These are phyloP conservation scores for Panagrolaimus sp. DNA, from an alignment of 1,140 invertebrate genomes.

Conservation along the genomic window DNA sequence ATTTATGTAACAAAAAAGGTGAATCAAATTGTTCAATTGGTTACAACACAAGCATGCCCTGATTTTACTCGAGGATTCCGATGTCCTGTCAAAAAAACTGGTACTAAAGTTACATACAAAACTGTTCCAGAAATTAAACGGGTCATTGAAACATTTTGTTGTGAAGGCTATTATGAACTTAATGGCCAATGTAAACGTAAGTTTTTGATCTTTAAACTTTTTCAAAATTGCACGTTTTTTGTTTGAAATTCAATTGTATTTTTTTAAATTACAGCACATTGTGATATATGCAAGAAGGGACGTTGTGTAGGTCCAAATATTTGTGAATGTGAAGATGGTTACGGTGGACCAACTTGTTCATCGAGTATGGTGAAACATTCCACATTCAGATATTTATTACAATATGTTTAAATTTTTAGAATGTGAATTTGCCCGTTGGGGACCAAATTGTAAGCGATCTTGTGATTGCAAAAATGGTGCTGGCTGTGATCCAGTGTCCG, in stretches of 20 bases:
- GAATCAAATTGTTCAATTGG: conserved; percentile 35
- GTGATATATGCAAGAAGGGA: conserved; percentile 76
- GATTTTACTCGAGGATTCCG: conserved; percentile 47
- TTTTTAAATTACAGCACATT: conserved; percentile 65
- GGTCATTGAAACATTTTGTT: conserved; percentile 75
- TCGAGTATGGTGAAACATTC: too few relatives aligned
- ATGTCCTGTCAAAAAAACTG: conserved; percentile 47
- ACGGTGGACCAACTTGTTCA: conserved; percentile 74
- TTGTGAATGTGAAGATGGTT: conserved; percentile 79
- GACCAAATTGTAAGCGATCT: conserved; percentile 30
- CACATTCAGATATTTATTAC: too few relatives aligned
- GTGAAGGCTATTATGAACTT: conserved; percentile 70
- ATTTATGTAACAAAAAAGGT: conserved; percentile 30
- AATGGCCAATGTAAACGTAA: conserved; percentile 28
- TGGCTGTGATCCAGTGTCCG: conserved; percentile 74
- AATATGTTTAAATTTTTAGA: too few relatives aligned
- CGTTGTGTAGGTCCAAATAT: conserved; percentile 75
- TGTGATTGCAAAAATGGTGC: conserved; percentile 46
- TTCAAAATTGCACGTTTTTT: too few relatives aligned
- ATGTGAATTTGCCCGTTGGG: conserved; percentile 45
- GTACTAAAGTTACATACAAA: conserved; percentile 54
- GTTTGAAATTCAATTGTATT: conserved; percentile 9
- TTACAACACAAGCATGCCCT: conserved; percentile 40
- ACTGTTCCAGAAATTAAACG: conserved; percentile 68
- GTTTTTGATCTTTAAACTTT: conserved; percentile 15